phyloP scores from a whole-genome alignment of 2,113 vertebrate species.

The Lepidothrix coronata region DNA sequence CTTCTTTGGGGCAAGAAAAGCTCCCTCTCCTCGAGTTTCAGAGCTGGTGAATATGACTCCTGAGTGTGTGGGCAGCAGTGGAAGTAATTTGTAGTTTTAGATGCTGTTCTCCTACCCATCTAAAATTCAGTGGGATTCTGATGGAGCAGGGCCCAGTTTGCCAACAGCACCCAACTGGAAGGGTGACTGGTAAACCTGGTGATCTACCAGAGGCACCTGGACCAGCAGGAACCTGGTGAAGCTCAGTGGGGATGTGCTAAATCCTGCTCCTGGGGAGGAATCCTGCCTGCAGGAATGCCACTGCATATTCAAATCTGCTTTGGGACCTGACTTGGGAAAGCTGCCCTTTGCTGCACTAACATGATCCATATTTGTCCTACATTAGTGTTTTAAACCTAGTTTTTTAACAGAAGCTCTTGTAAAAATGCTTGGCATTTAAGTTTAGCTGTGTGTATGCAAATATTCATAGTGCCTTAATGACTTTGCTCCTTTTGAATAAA shows the following conservation, averaged over 20 bases:
- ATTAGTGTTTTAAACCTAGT: neutral
- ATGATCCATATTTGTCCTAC: fast-evolving
- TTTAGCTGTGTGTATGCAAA: neutral
- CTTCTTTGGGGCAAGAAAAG: conserved; percentile 22
- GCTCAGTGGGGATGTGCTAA: neutral
- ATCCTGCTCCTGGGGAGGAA: neutral
- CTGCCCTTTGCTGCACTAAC: neutral
- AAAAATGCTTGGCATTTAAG: neutral
- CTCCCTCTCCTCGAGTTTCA: neutral
- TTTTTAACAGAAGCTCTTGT: neutral
- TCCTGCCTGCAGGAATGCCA: neutral
- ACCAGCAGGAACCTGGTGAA: neutral
- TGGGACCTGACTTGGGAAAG: neutral
- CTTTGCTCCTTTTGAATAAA: neutral
- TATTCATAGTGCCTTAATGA: neutral
- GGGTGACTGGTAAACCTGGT: neutral
- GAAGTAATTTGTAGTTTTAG: neutral
- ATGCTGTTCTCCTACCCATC: neutral
- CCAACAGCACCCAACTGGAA: neutral
- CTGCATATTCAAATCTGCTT: fast-evolving
- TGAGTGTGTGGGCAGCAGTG: neutral
- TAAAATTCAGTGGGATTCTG: neutral
- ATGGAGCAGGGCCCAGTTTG: neutral
- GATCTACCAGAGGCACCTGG: neutral
- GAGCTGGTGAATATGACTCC: neutral